Base-by-base conservation (phyloP, 2,797 vertebrate species). In the Pseudochromis fuscus region DNA sequence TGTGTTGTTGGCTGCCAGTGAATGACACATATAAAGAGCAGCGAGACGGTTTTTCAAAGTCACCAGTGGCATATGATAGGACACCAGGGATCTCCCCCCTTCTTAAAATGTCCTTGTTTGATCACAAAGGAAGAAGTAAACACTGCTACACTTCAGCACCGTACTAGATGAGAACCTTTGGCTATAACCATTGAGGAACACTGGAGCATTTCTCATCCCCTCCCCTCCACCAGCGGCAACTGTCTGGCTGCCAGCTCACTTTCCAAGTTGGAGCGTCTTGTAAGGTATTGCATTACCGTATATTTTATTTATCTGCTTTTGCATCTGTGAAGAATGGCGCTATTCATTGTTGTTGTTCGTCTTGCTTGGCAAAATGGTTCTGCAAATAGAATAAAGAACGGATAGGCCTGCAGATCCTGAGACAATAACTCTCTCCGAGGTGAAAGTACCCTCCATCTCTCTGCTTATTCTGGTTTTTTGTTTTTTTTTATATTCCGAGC, bases 291-390 rank as follows among this genome's bases (percentile, higher is more conserved):
- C 71, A 69, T 87, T 81, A 65, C 60, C 38, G 13, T 81, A 78
- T 76, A 82, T 86, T 87, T 84, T 87, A 83, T 87, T 84, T 83
- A 89, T 87, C 79, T 85, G 56, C 82, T 35, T 71, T 71, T 72
- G 49, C 73, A 84, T 87, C 79, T 12, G 63, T 71, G 64, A 85
- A 77, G 59, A 87, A 86, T 79, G 57, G 68, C 15, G 31, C 65
- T 64, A 71, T 78, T 88, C 70, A 72, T 71, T 74, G 78, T 49
- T 72, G 73, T 42, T 60, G 77, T 77, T 61, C 6, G 5, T 74
- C 72, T 84, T 76, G 51, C 62, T 61, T 18, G 63, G 56, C 12
- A 30, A 72, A 82, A 76, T 69, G 45, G 27, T 65, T 75, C 38
- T 27, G 49, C 70, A 77, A 79, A 83, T 76, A 75, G 64, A 50